Percentiles rank a stretch among this genome's conserved stretches.
These are phyloP conservation scores for Drosophila ogumai DNA, from an alignment of 1,140 invertebrate genomes.

Conservation along the genomic window DNA sequence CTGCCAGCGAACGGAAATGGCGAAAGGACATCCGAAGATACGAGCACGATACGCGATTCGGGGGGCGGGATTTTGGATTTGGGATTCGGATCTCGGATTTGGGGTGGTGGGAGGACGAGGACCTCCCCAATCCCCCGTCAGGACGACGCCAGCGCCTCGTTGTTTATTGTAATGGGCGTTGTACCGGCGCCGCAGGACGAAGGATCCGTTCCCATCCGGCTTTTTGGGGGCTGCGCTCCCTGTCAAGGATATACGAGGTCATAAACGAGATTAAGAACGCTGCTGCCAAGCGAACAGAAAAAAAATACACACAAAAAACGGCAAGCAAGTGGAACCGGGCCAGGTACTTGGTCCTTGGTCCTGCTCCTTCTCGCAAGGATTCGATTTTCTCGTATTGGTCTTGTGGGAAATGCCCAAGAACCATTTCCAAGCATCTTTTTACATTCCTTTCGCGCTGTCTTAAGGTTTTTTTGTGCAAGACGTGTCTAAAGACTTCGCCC, in stretches of 20 bases:
- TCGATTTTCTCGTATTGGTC: constrained; percentile 76
- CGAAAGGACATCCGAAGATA: constrained; percentile 80
- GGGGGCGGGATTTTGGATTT: constrained; percentile 24
- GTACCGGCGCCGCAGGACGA: constrained; percentile 67
- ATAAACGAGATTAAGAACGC: constrained; percentile 80
- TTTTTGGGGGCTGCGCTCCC: constrained; percentile 33
- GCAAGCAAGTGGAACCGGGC: constrained; percentile 51
- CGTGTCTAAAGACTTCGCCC: constrained; percentile 25
- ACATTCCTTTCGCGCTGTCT: constrained; percentile 26
- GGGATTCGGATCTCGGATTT: neutral
- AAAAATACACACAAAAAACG: constrained; percentile 33
- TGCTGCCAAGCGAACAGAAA: constrained; percentile 49
- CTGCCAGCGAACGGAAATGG: constrained; percentile 60
- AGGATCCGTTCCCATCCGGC: constrained; percentile 37
- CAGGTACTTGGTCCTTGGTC: constrained; percentile 39
- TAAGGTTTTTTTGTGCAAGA: constrained; percentile 27
- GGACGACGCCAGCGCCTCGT: constrained; percentile 60
- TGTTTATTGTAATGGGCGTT: constrained; percentile 78
- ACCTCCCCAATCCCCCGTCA: constrained; percentile 23
- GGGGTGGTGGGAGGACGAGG: neutral
- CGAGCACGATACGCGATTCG: constrained; percentile 63
- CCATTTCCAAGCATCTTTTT: constrained; percentile 59
- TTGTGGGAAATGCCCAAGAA: constrained; percentile 76
- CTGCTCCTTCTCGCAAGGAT: constrained; percentile 42
- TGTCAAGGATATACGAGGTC: constrained; percentile 69